Conservation (phyloP, 2,797 vertebrate species). For the Antennarius maculatus region DNA sequence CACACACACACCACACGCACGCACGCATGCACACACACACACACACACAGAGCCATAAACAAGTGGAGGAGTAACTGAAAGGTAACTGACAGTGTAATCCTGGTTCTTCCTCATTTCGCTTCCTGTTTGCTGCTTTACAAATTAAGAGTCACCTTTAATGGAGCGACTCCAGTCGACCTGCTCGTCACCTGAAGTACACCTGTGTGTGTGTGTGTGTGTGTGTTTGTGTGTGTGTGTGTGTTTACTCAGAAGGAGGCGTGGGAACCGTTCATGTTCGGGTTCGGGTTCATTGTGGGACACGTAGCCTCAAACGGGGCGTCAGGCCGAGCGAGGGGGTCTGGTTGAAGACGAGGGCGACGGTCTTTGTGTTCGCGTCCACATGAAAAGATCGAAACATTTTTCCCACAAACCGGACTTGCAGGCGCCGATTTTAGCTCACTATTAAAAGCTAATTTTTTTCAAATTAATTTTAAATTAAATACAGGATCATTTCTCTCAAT, state of each 20-base stretch:
- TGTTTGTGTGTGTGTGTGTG: slow-evolving; percentile 43
- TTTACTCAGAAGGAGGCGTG: slow-evolving; percentile 78
- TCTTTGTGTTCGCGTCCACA: slow-evolving; percentile 20
- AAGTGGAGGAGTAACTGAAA: slow-evolving; percentile 15
- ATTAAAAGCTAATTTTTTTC: too few species aligned
- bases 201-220: slow-evolving; percentile 50
- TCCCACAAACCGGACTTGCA: background rate
- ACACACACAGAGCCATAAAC: slow-evolving; percentile 15
- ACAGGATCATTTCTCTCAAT: too few species aligned
- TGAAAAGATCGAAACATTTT: background rate
- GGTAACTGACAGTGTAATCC: slow-evolving; percentile 26
- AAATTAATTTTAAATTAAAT: too few species aligned
- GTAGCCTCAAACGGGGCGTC: slow-evolving; percentile 74
- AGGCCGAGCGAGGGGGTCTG: slow-evolving; percentile 30
- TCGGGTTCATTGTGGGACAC: slow-evolving; percentile 80
- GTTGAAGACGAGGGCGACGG: slow-evolving; percentile 19
- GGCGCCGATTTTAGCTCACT: background rate
- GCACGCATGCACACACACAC: slow-evolving; percentile 1
- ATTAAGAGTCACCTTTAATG: slow-evolving; percentile 24
- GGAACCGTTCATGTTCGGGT: slow-evolving; percentile 82
- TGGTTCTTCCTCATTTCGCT: slow-evolving; percentile 12
- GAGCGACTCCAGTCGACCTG: slow-evolving; percentile 2
- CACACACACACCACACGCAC: slow-evolving; percentile 14
- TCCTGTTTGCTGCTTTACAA: slow-evolving; percentile 34
- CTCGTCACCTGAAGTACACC: slow-evolving; percentile 39